phyloP scores from a whole-genome alignment of 2,888 invertebrate genomes.

The Nemapogon koenigi region DNA sequence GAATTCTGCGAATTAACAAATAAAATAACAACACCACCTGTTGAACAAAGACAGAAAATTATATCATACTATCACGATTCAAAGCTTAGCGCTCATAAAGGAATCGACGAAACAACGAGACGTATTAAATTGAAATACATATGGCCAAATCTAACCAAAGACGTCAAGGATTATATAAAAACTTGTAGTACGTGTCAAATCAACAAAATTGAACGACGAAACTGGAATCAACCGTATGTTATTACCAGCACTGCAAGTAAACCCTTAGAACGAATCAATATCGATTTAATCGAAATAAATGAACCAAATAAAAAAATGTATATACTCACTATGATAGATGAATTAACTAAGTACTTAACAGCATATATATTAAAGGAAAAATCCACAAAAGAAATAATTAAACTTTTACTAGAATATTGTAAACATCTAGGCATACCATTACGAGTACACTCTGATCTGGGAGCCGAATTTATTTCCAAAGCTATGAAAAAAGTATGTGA shows the following conservation, averaged over 20 bases:
- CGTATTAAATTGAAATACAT: slow-evolving; percentile 12
- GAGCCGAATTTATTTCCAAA: slow-evolving; percentile 8
- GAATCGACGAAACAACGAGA: slow-evolving; percentile 12
- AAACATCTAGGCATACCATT: too few species aligned
- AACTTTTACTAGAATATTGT: too few species aligned
- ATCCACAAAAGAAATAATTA: slow-evolving; percentile 2
- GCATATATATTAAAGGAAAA: slow-evolving; percentile 9
- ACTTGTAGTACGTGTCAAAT: slow-evolving; percentile 13
- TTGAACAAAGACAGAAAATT: slow-evolving; percentile 11
- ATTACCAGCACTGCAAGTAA: slow-evolving; percentile 6
- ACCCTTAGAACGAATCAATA: slow-evolving; percentile 8
- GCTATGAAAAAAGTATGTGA: too few species aligned
- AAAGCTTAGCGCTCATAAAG: slow-evolving; percentile 11
- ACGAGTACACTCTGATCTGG: slow-evolving; percentile 4
- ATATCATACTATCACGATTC: slow-evolving; percentile 14
- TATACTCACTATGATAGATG: slow-evolving; percentile 8
- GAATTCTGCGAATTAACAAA: too few species aligned
- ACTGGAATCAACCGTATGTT: slow-evolving; percentile 9
- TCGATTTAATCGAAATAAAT: slow-evolving; percentile 9
- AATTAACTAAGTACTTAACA: slow-evolving; percentile 4
- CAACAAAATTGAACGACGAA: slow-evolving; percentile 12
- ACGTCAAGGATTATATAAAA: slow-evolving; percentile 13
- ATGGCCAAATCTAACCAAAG: slow-evolving; percentile 13
- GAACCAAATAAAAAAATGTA: slow-evolving; percentile 4
- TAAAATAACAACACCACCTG: slow-evolving; percentile 4